Evolutionary conservation across 2,888 invertebrate species (phyloP), one percentile per base, ranked within the genome.

Genomic region (Catocala fraxini): DNA sequence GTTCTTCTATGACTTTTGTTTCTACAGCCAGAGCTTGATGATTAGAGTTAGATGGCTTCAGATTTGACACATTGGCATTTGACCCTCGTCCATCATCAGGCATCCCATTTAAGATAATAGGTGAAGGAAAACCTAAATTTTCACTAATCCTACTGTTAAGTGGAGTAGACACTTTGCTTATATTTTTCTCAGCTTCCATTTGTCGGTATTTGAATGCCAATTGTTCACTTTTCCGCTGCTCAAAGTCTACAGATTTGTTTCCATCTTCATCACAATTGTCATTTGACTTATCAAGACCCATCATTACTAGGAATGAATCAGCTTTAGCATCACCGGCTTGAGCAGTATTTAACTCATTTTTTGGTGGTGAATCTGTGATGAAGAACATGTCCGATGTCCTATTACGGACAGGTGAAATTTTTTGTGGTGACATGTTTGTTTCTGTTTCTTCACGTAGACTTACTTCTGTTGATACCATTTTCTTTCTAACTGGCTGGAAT

Each of bases 111-210:
- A 80, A 65, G 41, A 82, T 76, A 13, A 88, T 67, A 11, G 93
- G 91, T 46, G 94, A 91, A 41, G 85, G 80, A 52, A 89, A 85
- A 2, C 65, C 83, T 60, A 89, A 79, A 59, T 87, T 87, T 51
- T 92, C 93, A 42, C 72, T 77, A 6, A 73, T 74, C 64, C 80
- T 84, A 56, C 80, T 89, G 41, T 77, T 88, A 11, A 92, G 57
- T 11, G 94, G 93, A 45, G 93, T 94, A n/a, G 93, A 93, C n/a
- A 87, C 68, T 76, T 93, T 93, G 52, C 83, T 89, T 13, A 90
- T 85, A 70, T 89, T 90, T 63, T 88, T 91, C 43, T 92, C 92
- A 1, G 83, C 67, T 70, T 91, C 89, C 39, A 87, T 68, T 58
- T 85, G 85, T 7, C 78, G 78, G 64, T 85, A 87, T 51, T 83